Evolutionary conservation across 2,797 vertebrate species (phyloP), one percentile per base, ranked within the genome.

Genomic region (Acestrorhynchus altus): DNA sequence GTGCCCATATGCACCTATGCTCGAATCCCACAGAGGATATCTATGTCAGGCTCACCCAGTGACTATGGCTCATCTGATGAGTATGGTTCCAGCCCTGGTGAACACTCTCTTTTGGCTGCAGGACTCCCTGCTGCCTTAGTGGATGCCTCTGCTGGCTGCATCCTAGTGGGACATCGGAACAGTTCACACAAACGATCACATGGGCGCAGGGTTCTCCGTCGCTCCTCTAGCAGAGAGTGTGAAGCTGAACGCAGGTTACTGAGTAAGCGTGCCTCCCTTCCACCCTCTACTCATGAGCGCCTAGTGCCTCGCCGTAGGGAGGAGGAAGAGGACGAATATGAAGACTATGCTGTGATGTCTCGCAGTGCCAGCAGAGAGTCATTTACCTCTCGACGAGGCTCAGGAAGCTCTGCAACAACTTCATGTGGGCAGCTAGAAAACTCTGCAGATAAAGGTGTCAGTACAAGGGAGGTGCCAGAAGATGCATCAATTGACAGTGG

Each of bases 61-160:
- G 94, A 96, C 86, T 94, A 94, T 1, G 95, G 94, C 39, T 96
- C 94, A 0, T 95, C 95, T 0, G 95, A 96, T 26, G 95, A 96
- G 83, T 95, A 94, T 0, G 95, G 93, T 22, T 95, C 94, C 75
- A 96, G 95, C 83, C 94, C 95, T 0, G 92, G 94, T 8, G 94
- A 95, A 35, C 92, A 93, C 83, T 92, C 93, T 28, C 81, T 93
- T 73, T 87, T 93, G 0, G 85, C 91, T 47, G 90, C 93, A 52
- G 92, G 86, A 68, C 83, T 92, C 35, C 81, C 90, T 24, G 49
- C 71, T 64, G 80, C 81, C 64, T 81, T 86, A 54, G 90, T 89
- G 42, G 91, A 93, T 11, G 90, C 88, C 4, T 84, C 91, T 61
- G 90, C 91, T 24, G 93, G 92, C 83, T 96, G 95, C 63, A 92